Percentiles rank a stretch among this genome's conserved stretches.
These are phyloP conservation scores for Glaucidium brasilianum DNA, from an alignment of 2,113 vertebrate genomes.

Conservation along the genomic window DNA sequence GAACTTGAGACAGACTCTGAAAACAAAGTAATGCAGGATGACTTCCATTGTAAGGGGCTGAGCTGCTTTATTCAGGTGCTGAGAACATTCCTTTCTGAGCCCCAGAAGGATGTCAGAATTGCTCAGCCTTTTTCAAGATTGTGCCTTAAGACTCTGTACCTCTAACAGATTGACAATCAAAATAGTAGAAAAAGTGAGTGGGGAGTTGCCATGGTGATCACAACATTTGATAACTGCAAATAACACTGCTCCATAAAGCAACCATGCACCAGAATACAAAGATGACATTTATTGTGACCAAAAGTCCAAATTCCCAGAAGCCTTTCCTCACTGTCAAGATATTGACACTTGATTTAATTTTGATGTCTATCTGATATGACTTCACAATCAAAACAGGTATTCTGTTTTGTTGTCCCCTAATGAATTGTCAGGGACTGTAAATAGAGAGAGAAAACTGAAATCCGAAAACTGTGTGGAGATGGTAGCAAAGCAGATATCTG, in stretches of 20 bases:
- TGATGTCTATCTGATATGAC: neutral
- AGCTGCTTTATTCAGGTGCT: neutral
- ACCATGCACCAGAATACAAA: neutral
- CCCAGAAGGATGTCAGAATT: neutral
- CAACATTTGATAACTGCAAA: conserved; percentile 52
- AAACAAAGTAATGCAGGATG: neutral
- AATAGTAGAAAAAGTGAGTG: conserved; percentile 55
- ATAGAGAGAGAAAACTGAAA: neutral
- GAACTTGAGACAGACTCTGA: neutral
- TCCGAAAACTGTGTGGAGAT: neutral
- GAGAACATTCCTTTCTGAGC: neutral
- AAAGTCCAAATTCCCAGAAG: conserved; percentile 8
- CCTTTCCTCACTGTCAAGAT: neutral
- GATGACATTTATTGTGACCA: neutral
- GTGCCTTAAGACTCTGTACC: neutral
- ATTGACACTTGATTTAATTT: neutral
- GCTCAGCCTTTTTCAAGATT: neutral
- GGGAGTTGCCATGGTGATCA: conserved; percentile 71
- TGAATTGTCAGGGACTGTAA: neutral
- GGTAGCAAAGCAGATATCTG: neutral
- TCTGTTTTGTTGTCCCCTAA: neutral
- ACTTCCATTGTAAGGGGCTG: neutral
- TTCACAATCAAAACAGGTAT: neutral
- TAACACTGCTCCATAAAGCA: neutral
- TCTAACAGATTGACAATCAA: conserved; percentile 55